Base-by-base conservation (phyloP, 2,888 invertebrate genomes). In the Epiblema foenella region DNA sequence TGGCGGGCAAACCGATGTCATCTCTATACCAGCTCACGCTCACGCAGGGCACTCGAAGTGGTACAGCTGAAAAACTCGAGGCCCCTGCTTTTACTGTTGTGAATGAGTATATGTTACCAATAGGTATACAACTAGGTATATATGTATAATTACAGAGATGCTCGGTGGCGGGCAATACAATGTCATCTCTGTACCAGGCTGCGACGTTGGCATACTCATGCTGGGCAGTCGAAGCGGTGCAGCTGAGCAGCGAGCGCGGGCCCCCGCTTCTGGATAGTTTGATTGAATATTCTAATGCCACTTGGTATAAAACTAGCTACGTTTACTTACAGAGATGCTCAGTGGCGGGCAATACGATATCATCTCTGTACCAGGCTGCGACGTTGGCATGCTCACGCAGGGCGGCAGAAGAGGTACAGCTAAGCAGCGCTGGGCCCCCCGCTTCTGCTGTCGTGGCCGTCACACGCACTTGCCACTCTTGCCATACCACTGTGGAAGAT, bases 291-390 rank as follows among this genome's bases (percentile, higher is more conserved):
- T 68, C 96, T 95, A 3, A 24, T 24, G 4, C 24, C 24, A 24
- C 24, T 4, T 1, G 24, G 24, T 24, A 7, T 18, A 39, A 12
- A 10, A 52, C 52, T 33, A 29, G 11, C 58, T 17, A n/a, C 8
- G 12, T 20, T 12, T 0, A 82, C 89, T 86, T 76, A 93, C 93
- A 82, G 8, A 89, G 76, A 72, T 91, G 91, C 69, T 92, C 93
- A 2, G 85, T 78, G 0, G 96, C 95, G 39, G 96, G 92, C 69
- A 97, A 90, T 80, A 96, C 96, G 60, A 95, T 94, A 76, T 97
- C 96, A 83, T 96, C 96, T 60, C 95, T 94, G 87, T 96, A 96
- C 97, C 97, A 97, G 69, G 96, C 96, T 63, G 96, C 96, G 72
- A 96, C 96, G 20, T 95, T 95, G 51, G 96, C 95, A 90, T 96